These are phyloP conservation scores for Nipponia nippon DNA, from an alignment of 2,113 vertebrate species.

Conservation along the genomic window DNA sequence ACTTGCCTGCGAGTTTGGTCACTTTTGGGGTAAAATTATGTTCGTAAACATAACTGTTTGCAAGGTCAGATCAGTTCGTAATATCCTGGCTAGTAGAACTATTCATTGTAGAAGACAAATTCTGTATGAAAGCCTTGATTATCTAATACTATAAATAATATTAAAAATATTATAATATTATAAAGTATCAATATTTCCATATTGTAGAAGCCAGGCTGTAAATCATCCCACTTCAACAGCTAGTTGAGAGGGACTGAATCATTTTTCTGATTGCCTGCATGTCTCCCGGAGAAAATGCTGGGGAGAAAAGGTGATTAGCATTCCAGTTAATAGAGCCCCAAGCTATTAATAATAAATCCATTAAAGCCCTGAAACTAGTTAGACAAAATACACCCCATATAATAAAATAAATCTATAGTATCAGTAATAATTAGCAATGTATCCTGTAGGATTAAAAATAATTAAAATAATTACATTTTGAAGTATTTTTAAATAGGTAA, in stretches of 20 bases:
- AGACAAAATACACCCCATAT: slow-evolving; percentile 58
- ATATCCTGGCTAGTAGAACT: not conserved
- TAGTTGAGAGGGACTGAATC: not conserved
- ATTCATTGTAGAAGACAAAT: not conserved
- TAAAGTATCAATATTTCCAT: not conserved
- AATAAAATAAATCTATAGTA: slow-evolving; percentile 69
- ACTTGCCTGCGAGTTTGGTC: not conserved
- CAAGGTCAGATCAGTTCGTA: not conserved
- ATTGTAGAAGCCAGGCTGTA: not conserved
- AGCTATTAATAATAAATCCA: slow-evolving; percentile 73
- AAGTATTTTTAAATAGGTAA: slow-evolving; percentile 64
- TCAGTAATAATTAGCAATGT: slow-evolving; percentile 72
- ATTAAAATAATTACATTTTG: slow-evolving; percentile 62
- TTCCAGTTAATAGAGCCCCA: slow-evolving; percentile 48
- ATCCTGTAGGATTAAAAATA: slow-evolving; percentile 64
- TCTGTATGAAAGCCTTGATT: not conserved
- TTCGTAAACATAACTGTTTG: not conserved
- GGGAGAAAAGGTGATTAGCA: slow-evolving; percentile 51
- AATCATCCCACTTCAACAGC: not conserved
- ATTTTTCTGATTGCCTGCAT: not conserved
- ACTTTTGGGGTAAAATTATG: not conserved
- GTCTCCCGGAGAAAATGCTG: not conserved
- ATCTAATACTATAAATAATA: not conserved
- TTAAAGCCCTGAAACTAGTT: slow-evolving; percentile 51
- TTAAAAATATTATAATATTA: no score